Evolutionary conservation across 2,888 invertebrate species (phyloP), one percentile per base, ranked within the genome.

Genomic region (Sisyra nigra): DNA sequence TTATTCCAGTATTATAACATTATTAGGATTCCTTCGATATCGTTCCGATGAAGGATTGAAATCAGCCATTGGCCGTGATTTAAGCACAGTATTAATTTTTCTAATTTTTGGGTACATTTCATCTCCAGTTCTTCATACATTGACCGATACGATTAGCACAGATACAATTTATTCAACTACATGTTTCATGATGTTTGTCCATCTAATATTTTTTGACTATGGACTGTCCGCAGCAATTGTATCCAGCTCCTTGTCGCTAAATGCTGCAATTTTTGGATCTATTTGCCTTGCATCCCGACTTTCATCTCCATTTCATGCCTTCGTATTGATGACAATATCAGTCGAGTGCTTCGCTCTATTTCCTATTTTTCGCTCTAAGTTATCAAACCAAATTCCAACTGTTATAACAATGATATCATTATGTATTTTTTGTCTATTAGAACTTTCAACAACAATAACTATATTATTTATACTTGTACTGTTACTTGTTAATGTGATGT

Each of bases 91-190:
- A 0, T 55, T 85, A 30, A 80, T 88, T 7, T 92, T 92, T 54
- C 58, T 91, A 2, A 74, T 83, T 0, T 82, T 93, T 56, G 91
- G 92, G 1, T 91, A 86, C 55, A 71, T 91, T 42, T 69, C 94
- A 46, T 91, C 94, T 0, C 97, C 96, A 0, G 74, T 96, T 13
- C 63, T 94, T 29, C 88, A 94, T 59, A 96, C 93, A 0, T 67
- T 98, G 40, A 97, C 98, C 0, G 89, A 92, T 57, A 92, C 94
- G 0, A 87, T 98, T 2, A 93, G 93, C 56, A 96, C 96, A 0
- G 96, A 98, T 57, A 94, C 97, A 0, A 94, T 98, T 55, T 94
- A 92, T 56, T 88, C 92, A 2, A 88, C 85, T 74, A 78, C 94
- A 0, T 79, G 84, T 14, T 69, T 87, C 10, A 87, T 93, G 77